phyloP scores from a whole-genome alignment of 2,113 vertebrate genomes.

The Apus apus region DNA sequence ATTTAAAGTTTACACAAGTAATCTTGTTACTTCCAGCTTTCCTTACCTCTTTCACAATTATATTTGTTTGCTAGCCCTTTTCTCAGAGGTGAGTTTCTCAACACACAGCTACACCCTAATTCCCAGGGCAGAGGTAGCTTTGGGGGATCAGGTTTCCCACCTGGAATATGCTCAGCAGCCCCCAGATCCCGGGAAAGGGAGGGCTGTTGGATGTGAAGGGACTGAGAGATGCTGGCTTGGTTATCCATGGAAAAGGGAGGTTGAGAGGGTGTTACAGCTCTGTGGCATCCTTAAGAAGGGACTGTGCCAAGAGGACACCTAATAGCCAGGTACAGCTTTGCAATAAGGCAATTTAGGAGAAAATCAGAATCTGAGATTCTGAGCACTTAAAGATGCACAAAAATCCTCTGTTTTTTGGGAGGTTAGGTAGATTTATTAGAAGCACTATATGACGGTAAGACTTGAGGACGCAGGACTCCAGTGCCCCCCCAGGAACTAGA shows the following conservation, averaged over 20 bases:
- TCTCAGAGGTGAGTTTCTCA: neutral
- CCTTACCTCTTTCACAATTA: neutral
- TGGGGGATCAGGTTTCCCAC: neutral
- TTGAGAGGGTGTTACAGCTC: rapidly evolving
- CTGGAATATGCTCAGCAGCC: neutral
- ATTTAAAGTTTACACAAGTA: conserved; percentile 8
- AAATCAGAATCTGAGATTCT: neutral
- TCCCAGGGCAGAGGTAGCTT: neutral
- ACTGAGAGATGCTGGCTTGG: neutral
- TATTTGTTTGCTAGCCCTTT: neutral
- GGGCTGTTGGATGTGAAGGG: neutral
- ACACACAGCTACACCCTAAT: neutral
- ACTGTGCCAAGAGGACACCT: neutral
- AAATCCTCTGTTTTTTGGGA: neutral
- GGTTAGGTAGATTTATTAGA: neutral
- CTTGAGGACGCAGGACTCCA: neutral
- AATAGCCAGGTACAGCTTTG: neutral
- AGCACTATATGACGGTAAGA: rapidly evolving
- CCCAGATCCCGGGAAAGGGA: neutral
- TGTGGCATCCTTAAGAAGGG: neutral
- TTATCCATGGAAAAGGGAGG: neutral
- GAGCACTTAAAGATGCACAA: neutral
- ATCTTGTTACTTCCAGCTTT: neutral
- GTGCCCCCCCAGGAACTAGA: neutral
- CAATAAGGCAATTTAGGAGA: neutral